These are phyloP conservation scores for Hartigia nigra DNA, from an alignment of 2,888 invertebrate species.

Conservation along the genomic window DNA sequence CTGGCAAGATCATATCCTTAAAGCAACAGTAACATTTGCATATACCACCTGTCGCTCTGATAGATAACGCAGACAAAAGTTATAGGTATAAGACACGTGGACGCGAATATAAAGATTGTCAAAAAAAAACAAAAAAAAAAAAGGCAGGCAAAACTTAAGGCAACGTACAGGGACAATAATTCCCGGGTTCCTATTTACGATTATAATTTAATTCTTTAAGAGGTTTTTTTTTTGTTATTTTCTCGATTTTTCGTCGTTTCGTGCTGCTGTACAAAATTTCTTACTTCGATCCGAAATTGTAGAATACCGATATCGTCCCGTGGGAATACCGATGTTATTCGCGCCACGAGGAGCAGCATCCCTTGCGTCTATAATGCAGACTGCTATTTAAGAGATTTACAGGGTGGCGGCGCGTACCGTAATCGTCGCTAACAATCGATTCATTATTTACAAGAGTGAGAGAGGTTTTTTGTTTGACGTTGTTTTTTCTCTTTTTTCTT, in stretches of 20 bases:
- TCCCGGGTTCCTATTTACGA: background rate
- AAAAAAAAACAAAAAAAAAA: background rate
- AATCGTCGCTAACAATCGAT: conserved; percentile 25
- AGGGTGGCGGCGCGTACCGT: conserved; percentile 21
- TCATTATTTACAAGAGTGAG: conserved; percentile 20
- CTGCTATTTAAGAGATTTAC: conserved; percentile 20
- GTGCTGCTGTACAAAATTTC: background rate
- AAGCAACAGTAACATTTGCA: background rate
- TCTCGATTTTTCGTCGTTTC: background rate
- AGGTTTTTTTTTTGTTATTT: background rate
- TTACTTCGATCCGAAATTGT: background rate
- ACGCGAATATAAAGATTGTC: background rate
- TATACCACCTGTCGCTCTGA: background rate
- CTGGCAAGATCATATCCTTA: background rate
- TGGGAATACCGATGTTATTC: background rate
- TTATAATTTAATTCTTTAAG: background rate
- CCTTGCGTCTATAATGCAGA: conserved; percentile 16
- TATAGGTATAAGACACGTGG: background rate
- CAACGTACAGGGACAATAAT: background rate
- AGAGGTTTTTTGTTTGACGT: background rate
- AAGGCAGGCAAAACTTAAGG: background rate
- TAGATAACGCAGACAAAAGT: background rate
- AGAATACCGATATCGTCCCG: background rate
- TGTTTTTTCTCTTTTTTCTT: background rate
- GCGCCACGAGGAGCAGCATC: background rate